Conservation (phyloP, 2,888 invertebrate species). For the Callimorpha dominula region DNA sequence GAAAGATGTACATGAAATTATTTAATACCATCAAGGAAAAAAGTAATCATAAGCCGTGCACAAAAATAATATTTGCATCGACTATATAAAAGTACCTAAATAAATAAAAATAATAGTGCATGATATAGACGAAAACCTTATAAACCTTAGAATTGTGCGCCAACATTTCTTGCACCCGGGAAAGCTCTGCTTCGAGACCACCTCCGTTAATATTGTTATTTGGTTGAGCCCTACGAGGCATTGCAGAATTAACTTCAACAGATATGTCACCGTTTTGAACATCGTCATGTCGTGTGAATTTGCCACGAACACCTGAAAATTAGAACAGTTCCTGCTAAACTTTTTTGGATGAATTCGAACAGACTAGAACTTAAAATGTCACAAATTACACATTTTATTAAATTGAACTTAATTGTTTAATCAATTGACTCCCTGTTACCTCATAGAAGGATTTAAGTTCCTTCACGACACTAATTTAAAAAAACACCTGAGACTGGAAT, state of each 20-base stretch:
- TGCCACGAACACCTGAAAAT: constrained; percentile 74
- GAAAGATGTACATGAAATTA: neutral
- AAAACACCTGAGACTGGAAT: no score
- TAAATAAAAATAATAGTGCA: constrained; percentile 78
- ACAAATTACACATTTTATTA: no score
- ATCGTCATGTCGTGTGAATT: constrained; percentile 60
- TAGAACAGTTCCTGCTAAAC: neutral
- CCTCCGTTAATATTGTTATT: constrained; percentile 40
- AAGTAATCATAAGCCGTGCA: constrained; percentile 17
- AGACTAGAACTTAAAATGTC: no score
- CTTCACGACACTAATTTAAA: no score
- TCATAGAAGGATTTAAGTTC: no score
- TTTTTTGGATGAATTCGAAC: neutral
- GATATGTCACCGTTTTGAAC: constrained; percentile 61
- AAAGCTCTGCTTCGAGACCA: constrained; percentile 92
- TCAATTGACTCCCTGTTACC: no score
- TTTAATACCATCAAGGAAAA: neutral
- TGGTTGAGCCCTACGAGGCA: constrained; percentile 32
- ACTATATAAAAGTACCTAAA: constrained; percentile 29
- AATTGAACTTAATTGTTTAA: no score
- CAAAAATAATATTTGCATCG: constrained; percentile 13
- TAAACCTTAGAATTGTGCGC: constrained; percentile 97
- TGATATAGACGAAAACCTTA: constrained; percentile 88
- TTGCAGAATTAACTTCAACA: constrained; percentile 35
- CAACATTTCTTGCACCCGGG: constrained; percentile 93